Percentiles rank a stretch among this genome's conserved stretches.
Conservation (phyloP, 2,888 invertebrate genomes). For the Micoletzkya japonica region DNA sequence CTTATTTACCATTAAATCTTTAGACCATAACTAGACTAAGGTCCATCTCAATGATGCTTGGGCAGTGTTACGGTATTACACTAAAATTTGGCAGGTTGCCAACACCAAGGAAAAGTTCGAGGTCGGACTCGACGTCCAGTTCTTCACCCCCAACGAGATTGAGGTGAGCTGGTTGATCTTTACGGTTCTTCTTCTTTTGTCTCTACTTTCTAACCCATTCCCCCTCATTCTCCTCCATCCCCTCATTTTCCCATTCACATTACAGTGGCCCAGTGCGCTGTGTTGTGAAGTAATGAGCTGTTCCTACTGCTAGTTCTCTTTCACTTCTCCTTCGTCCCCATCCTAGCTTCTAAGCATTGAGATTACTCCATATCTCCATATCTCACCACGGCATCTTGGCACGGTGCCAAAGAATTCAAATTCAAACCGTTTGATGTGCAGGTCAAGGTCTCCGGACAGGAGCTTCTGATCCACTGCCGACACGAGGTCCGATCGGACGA, state of each 20-base stretch:
- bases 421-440: conserved; percentile 39
- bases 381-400: background rate
- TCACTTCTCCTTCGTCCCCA: no score
- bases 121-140: conserved; percentile 53
- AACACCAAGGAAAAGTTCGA: conserved; percentile 56
- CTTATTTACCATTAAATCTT: no score
- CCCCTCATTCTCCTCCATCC: no score
- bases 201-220: background rate
- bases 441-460: conserved; percentile 60
- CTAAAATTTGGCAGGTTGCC: conserved; percentile 47
- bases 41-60: background rate
- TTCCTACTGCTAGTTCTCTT: no score
- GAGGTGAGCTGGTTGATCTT: conserved; percentile 25
- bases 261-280: background rate
- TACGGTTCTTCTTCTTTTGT: background rate
- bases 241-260: background rate
- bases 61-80: no score
- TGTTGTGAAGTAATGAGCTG: no score
- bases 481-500: conserved; percentile 57
- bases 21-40: no score
- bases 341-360: no score
- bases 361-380: background rate
- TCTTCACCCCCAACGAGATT: conserved; percentile 54
- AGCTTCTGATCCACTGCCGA: conserved; percentile 58
- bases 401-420: background rate